phyloP scores from a whole-genome alignment of 2,113 vertebrate genomes.

The Ivindomyrus marchei region DNA sequence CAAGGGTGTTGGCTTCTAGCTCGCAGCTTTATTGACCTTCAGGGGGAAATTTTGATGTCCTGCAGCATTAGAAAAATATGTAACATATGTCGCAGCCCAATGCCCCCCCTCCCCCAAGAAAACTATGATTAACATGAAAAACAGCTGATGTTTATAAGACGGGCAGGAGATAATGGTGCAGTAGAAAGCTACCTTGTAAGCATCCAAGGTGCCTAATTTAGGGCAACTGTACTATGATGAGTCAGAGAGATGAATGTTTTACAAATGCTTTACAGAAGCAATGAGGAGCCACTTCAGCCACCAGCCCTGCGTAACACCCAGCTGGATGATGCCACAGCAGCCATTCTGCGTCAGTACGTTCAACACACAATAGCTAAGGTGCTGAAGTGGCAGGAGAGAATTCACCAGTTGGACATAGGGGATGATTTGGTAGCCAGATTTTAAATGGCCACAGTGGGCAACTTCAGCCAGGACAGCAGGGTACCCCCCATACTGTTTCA shows the following conservation, averaged over 20 bases:
- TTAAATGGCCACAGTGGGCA: not conserved
- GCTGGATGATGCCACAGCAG: not conserved
- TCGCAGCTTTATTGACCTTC: not conserved
- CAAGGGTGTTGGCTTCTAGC: not conserved
- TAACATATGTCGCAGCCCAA: not conserved
- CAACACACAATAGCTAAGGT: not conserved
- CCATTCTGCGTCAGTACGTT: not conserved
- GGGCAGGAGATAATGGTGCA: not conserved
- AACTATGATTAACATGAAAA: not conserved
- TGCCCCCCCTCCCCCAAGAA: not conserved
- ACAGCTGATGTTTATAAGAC: not conserved
- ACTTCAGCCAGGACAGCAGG: not conserved
- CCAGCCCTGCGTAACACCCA: not conserved
- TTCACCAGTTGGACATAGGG: not conserved
- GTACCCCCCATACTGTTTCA: not conserved
- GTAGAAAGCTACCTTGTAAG: not conserved
- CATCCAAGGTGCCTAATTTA: not conserved
- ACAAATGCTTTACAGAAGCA: not conserved
- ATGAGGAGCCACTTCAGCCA: not conserved
- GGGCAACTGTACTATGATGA: not conserved
- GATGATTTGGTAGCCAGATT: not conserved
- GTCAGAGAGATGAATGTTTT: not conserved
- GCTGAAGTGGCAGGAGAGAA: not conserved
- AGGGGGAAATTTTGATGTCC: not conserved
- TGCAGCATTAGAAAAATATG: not conserved